Conservation (phyloP, 1,140 invertebrate species). For the Tetramorium parvispinum region DNA sequence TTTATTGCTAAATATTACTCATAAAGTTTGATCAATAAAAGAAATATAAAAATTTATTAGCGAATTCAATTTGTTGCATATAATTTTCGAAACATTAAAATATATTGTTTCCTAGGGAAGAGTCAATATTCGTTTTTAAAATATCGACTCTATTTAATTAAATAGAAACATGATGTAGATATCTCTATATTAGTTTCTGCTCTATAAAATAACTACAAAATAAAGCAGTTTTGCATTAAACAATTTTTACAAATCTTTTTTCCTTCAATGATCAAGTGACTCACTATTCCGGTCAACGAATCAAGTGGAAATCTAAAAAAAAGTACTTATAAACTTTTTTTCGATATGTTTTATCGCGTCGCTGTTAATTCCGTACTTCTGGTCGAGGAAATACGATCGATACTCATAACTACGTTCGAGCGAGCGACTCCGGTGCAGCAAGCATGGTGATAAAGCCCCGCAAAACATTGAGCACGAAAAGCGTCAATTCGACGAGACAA, state of each 20-base stretch:
- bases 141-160: not conserved
- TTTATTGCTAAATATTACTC: not conserved
- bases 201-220: not conserved
- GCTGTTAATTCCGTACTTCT: not conserved
- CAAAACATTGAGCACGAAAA: not conserved
- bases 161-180: not conserved
- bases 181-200: not conserved
- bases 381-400: not conserved
- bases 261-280: not conserved
- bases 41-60: not conserved
- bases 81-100: not conserved
- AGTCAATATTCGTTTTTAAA: not conserved
- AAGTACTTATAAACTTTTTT: conserved; percentile 20
- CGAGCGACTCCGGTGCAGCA: not conserved
- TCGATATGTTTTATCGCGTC: not conserved
- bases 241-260: not conserved
- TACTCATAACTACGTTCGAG: not conserved
- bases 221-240: not conserved
- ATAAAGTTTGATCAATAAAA: not conserved
- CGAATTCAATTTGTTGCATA: not conserved
- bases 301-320: not conserved
- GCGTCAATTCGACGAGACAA: not conserved
- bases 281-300: not conserved
- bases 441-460: not conserved
- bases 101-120: not conserved